Evolutionary conservation across 2,113 vertebrate genomes (phyloP), one percentile per base, ranked within the genome.

Genomic region (Elephantulus edwardii): DNA sequence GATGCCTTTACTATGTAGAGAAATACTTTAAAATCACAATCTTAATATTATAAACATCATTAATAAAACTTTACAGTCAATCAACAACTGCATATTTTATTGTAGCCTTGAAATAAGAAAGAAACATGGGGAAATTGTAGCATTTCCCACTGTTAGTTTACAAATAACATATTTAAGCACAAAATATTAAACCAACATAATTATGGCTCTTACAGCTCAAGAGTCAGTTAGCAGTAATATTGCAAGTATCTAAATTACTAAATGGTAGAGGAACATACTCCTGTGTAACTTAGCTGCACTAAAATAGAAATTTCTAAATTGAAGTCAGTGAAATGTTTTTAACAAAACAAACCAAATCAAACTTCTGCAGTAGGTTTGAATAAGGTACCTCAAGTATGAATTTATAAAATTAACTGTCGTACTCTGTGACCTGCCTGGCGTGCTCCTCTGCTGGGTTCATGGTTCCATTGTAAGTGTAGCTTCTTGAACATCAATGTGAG

Each of bases 101-200:
- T 87, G 20, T 83, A 93, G 82, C 40, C 71, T 0, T 76, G 79
- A 91, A 94, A 87, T 91, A 92, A 95, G 64, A 96, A 96, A 92
- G 82, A 86, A 92, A 91, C 38, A 19, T 89, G 81, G 80, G 86
- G 54, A 95, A 89, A 58, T 93, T 87, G 70, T 89, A 92, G 28
- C 58, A 80, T 86, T 95, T 94, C 94, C 94, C 75, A 95, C 93
- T 94, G 92, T 95, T 95, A 94, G 92, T 96, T 96, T 96, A 95
- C 88, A 96, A 96, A 94, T 95, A 95, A 94, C 80, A 93, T 96
- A 93, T 96, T 96, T 95, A 96, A 96, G 95, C 83, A 90, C 66
- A 96, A 95, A 96, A 96, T 94, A 93, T 95, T 95, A 94, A 95
- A 86, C 89, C 91, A 93, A 92, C 92, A 91, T 96, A 94, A 96